These are phyloP conservation scores for Bovichtus diacanthus DNA, from an alignment of 2,797 vertebrate genomes.

Conservation along the genomic window DNA sequence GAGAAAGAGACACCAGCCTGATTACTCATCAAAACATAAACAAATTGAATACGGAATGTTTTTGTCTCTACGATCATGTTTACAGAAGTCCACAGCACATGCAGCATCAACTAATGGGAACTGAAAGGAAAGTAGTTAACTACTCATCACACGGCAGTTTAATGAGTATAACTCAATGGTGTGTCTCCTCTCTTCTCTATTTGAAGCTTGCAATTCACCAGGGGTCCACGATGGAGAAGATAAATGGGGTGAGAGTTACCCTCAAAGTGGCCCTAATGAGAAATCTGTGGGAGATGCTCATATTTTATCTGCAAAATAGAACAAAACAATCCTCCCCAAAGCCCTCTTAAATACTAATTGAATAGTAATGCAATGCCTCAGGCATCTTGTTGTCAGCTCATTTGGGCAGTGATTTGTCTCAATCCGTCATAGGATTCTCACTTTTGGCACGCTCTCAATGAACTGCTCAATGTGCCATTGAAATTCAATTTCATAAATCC, in stretches of 20 bases:
- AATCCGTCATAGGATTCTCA: constrained; percentile 84
- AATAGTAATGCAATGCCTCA: constrained; percentile 85
- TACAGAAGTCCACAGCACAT: constrained; percentile 24
- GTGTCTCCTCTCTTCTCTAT: constrained; percentile 62
- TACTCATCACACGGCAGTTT: constrained; percentile 58
- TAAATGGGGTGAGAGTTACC: constrained; percentile 78
- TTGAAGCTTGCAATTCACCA: constrained; percentile 72
- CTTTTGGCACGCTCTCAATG: constrained; percentile 81
- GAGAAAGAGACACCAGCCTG: constrained; percentile 20
- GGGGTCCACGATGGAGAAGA: constrained; percentile 75
- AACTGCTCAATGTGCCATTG: constrained; percentile 81
- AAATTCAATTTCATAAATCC: constrained; percentile 82
- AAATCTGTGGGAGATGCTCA: constrained; percentile 80
- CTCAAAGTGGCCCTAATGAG: constrained; percentile 85
- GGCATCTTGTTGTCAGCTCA: constrained; percentile 86
- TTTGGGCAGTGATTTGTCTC: constrained; percentile 87
- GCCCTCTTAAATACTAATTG: constrained; percentile 88
- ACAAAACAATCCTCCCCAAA: constrained; percentile 82
- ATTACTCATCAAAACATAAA: constrained; percentile 54
- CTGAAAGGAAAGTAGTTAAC: constrained; percentile 61
- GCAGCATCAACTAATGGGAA: constrained; percentile 42
- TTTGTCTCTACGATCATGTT: constrained; percentile 44
- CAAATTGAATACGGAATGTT: constrained; percentile 44
- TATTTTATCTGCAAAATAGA: constrained; percentile 85
- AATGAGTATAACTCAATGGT: constrained; percentile 64